These are phyloP conservation scores for Epizoanthus rinbou DNA, from an alignment of 92 coral and sea anemone species.

Conservation along the genomic window DNA sequence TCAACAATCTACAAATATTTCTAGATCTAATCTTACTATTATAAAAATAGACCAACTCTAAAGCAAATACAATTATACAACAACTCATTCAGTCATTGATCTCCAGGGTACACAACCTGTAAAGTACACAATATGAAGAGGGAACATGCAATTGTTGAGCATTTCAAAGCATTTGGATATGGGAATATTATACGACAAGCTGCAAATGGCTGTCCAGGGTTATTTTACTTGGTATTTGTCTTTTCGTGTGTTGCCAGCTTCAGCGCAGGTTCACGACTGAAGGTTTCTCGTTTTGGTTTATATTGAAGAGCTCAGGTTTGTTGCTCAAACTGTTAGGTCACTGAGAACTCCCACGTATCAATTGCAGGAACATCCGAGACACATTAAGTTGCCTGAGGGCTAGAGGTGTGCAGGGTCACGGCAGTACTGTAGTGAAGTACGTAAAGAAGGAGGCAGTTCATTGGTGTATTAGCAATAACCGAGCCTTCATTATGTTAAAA, in stretches of 20 bases:
- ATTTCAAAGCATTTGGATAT: neutral
- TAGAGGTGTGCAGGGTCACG: constrained; percentile 27
- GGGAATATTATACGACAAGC: neutral
- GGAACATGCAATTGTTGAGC: neutral
- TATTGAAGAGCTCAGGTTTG: constrained; percentile 29
- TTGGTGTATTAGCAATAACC: constrained; percentile 9
- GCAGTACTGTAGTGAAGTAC: neutral
- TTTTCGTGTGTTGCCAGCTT: constrained; percentile 1
- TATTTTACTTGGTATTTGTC: neutral
- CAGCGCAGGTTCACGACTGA: neutral
- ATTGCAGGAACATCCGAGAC: constrained; percentile 19
- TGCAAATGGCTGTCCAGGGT: neutral
- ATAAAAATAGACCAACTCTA: constrained; percentile 7
- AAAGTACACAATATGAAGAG: neutral
- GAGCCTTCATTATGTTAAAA: constrained; percentile 10
- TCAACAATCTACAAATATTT: neutral
- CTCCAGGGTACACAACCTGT: neutral
- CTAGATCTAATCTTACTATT: constrained; percentile 26
- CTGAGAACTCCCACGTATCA: neutral
- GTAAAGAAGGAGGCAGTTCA: neutral
- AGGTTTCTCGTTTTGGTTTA: constrained; percentile 8
- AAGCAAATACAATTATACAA: neutral
- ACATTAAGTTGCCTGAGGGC: constrained; percentile 7
- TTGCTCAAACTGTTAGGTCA: constrained; percentile 21
- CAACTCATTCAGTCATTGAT: neutral